A percentile compares a stretch with the other conserved stretches of the same genome.
These are phyloP conservation scores for Cercocebus atys DNA, from an alignment of 2,113 vertebrate species.

Conservation along the genomic window DNA sequence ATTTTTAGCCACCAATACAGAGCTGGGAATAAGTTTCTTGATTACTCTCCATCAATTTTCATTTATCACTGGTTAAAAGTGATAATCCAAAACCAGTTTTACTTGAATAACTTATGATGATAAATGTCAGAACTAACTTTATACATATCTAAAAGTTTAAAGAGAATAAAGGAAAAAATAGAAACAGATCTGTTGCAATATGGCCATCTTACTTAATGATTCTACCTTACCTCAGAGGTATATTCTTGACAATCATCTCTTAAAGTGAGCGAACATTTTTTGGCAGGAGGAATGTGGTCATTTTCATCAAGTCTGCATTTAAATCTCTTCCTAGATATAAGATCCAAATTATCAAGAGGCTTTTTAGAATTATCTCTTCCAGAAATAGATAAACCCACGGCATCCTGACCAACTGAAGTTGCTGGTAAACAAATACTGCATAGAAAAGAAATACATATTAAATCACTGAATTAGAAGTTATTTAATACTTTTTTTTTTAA, in stretches of 20 bases:
- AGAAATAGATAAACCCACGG: constrained; percentile 40
- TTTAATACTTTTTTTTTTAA: neutral
- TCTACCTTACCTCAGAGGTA: constrained; percentile 76
- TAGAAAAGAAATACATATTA: constrained; percentile 44
- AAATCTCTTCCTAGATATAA: constrained; percentile 74
- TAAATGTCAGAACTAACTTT: neutral
- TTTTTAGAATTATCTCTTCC: constrained; percentile 61
- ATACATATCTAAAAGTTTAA: neutral
- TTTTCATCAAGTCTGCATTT: constrained; percentile 57
- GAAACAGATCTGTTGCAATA: neutral
- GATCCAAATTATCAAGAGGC: constrained; percentile 33
- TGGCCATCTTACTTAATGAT: neutral
- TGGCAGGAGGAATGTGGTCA: constrained; percentile 63
- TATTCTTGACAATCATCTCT: constrained; percentile 50
- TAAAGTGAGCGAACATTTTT: constrained; percentile 62
- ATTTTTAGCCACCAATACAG: neutral
- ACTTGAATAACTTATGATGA: neutral
- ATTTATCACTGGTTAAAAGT: neutral
- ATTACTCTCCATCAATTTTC: neutral
- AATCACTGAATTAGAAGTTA: constrained; percentile 46
- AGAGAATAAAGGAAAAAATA: neutral
- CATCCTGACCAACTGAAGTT: constrained; percentile 64
- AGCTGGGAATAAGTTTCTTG: neutral
- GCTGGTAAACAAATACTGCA: constrained; percentile 73
- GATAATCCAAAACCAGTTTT: constrained; percentile 4